A percentile compares a stretch with the other conserved stretches of the same genome.
These are phyloP conservation scores for Phasia obesa DNA, from an alignment of 2,888 invertebrate genomes.

Conservation along the genomic window DNA sequence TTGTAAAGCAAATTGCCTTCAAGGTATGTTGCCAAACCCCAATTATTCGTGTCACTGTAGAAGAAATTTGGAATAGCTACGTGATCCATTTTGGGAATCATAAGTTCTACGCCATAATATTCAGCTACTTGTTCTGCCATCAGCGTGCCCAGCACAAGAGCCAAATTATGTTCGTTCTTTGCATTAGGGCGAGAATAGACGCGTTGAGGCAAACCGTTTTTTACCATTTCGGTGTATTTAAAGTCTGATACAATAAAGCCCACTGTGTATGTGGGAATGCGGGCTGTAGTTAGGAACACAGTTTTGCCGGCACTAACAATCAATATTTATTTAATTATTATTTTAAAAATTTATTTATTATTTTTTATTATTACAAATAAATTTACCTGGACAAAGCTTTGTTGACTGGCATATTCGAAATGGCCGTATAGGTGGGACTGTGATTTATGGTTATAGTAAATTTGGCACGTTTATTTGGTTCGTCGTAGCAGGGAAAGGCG, in stretches of 20 bases:
- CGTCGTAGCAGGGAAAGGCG: slow-evolving; percentile 90
- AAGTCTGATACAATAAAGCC: slow-evolving; percentile 89
- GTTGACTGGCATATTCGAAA: slow-evolving; percentile 83
- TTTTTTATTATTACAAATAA: background rate
- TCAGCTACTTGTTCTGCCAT: slow-evolving; percentile 87
- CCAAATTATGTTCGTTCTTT: slow-evolving; percentile 85
- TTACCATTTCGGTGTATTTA: slow-evolving; percentile 73
- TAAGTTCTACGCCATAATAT: slow-evolving; percentile 89
- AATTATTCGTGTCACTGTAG: slow-evolving; percentile 91
- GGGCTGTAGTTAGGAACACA: slow-evolving; percentile 82
- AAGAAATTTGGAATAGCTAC: slow-evolving; percentile 91
- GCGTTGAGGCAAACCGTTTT: slow-evolving; percentile 62
- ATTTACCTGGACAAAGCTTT: slow-evolving; percentile 57
- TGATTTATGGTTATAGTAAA: slow-evolving; percentile 78
- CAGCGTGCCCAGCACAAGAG: slow-evolving; percentile 88
- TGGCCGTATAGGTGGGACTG: slow-evolving; percentile 76
- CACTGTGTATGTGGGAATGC: slow-evolving; percentile 90
- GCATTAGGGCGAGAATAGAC: slow-evolving; percentile 79
- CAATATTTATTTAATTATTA: background rate
- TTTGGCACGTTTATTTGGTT: slow-evolving; percentile 87
- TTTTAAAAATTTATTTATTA: too few relatives aligned
- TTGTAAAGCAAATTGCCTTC: slow-evolving; percentile 79
- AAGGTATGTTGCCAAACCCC: slow-evolving; percentile 90
- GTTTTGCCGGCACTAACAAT: slow-evolving; percentile 72
- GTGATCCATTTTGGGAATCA: slow-evolving; percentile 92